Evolutionary conservation across 2,888 invertebrate species (phyloP).

Genomic region (Clusia tigrina): DNA sequence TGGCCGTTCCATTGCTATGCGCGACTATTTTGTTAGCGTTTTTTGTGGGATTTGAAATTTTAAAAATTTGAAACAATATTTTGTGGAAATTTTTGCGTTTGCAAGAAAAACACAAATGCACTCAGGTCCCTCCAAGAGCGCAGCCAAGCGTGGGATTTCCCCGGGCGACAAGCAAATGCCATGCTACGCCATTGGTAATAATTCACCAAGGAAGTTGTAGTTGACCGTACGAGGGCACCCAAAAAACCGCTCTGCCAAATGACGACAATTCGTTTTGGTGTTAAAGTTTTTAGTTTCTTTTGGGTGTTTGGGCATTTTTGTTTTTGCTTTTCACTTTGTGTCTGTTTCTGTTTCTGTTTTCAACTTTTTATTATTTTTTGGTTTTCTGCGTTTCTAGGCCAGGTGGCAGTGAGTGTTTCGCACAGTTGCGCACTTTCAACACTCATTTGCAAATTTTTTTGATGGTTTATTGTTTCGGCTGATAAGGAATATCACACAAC

Average conservation of each 20-base stretch:
- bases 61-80: too few species aligned
- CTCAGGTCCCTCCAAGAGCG: background rate
- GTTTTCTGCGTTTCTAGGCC: background rate
- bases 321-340: conserved; percentile 30
- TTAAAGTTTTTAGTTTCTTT: conserved; percentile 17
- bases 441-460: conserved; percentile 51
- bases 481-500: conserved; percentile 39
- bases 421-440: conserved; percentile 42
- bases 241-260: conserved; percentile 23
- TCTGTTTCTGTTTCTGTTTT: background rate
- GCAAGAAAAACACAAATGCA: background rate
- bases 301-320: conserved; percentile 40
- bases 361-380: background rate
- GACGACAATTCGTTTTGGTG: conserved; percentile 52
- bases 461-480: conserved; percentile 39
- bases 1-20: too few species aligned
- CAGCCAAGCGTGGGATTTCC: conserved; percentile 5
- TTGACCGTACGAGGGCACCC: background rate
- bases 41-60: too few species aligned
- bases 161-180: conserved; percentile 10
- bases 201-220: conserved; percentile 1
- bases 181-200: conserved; percentile 13
- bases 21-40: too few species aligned
- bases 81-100: background rate
- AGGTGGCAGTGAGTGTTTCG: conserved; percentile 1